phyloP scores from a whole-genome alignment of 2,888 invertebrate genomes.

The Aphidius colemani region DNA sequence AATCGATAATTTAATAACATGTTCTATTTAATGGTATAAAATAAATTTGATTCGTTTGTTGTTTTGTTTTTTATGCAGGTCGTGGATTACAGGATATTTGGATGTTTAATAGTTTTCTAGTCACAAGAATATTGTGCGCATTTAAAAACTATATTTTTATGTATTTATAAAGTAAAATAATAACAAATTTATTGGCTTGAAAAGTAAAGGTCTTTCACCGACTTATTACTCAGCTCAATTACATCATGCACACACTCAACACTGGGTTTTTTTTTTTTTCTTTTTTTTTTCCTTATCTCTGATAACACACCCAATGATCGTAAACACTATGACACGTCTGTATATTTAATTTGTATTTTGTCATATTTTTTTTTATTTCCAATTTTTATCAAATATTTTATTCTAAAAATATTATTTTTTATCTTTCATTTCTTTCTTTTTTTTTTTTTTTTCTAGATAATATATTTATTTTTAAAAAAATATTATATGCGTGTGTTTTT shows the following conservation, averaged over 20 bases:
- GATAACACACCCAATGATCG: too few species aligned
- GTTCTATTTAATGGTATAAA: too few species aligned
- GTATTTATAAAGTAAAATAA: background rate
- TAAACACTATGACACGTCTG: background rate
- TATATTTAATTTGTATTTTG: background rate
- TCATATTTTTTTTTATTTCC: background rate
- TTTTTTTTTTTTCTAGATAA: background rate
- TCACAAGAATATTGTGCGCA: background rate
- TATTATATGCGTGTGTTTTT: too few species aligned
- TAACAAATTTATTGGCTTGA: background rate
- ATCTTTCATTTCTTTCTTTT: background rate
- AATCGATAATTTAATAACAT: too few species aligned
- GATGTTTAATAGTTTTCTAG: background rate
- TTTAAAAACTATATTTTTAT: background rate
- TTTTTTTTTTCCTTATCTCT: too few species aligned
- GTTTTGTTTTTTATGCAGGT: background rate
- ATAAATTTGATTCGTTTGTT: too few species aligned
- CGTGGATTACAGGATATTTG: background rate
- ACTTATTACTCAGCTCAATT: slow-evolving; percentile 16
- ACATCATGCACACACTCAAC: slow-evolving; percentile 10
- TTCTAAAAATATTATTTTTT: background rate
- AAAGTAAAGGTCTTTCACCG: slow-evolving; percentile 10
- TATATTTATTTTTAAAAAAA: too few species aligned
- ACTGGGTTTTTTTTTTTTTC: too few species aligned
- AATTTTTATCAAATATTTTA: background rate